Percentiles rank a stretch among this genome's conserved stretches.
These are phyloP conservation scores for Solea solea DNA, from an alignment of 2,113 vertebrate species.

Conservation along the genomic window DNA sequence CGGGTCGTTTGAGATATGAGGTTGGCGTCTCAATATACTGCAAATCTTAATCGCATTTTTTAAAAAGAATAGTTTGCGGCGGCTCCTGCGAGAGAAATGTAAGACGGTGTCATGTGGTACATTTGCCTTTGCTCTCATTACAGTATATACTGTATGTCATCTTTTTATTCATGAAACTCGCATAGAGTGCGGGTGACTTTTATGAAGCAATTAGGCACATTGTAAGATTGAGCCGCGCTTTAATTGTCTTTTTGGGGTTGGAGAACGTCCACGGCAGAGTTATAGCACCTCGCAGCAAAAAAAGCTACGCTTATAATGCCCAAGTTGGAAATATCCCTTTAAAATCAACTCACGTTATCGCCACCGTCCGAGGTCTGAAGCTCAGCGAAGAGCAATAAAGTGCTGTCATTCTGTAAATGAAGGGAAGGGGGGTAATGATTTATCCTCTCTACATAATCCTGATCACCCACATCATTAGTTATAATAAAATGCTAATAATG, in stretches of 20 bases:
- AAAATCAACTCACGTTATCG: constrained; percentile 22
- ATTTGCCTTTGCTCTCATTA: constrained; percentile 54
- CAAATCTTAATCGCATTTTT: constrained; percentile 50
- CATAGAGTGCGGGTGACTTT: constrained; percentile 24
- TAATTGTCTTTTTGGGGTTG: constrained; percentile 20
- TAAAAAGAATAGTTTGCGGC: constrained; percentile 34
- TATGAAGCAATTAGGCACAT: constrained; percentile 42
- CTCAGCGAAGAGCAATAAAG: constrained; percentile 44
- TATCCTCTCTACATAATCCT: constrained; percentile 70
- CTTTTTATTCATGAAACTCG: constrained; percentile 43
- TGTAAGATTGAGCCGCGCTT: constrained; percentile 8
- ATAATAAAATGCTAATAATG: constrained; percentile 76
- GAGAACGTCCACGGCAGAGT: constrained; percentile 11
- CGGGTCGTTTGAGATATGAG: constrained; percentile 52
- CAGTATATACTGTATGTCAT: background rate
- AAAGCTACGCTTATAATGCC: constrained; percentile 27
- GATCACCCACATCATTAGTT: constrained; percentile 78
- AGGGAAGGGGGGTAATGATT: constrained; percentile 65
- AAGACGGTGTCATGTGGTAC: constrained; percentile 35
- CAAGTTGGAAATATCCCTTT: constrained; percentile 31
- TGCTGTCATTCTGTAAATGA: constrained; percentile 49
- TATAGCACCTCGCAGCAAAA: background rate
- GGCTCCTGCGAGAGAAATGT: constrained; percentile 30
- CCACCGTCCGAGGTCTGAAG: constrained; percentile 43
- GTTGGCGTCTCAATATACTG: constrained; percentile 54